Conservation (phyloP, 2,888 invertebrate species). For the Trisateles emortualis region DNA sequence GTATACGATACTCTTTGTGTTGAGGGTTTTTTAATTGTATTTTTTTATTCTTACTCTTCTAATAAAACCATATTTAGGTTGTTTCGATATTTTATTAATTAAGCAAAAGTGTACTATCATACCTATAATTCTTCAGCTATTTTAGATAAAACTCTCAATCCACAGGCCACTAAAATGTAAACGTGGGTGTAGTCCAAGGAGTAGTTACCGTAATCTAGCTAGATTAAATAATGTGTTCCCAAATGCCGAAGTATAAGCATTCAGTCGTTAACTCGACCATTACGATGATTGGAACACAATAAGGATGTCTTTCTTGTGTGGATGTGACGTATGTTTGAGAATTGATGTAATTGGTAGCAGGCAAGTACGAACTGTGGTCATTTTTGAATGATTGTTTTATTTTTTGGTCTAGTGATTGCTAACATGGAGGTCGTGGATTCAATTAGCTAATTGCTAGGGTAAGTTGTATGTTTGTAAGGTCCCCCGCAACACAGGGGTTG, state of each 20-base stretch:
- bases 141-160: too few relatives aligned
- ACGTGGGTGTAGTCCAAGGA: conserved; percentile 26
- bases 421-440: too few relatives aligned
- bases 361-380: not conserved
- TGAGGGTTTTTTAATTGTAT: too few relatives aligned
- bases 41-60: too few relatives aligned
- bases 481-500: too few relatives aligned
- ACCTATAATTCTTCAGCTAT: too few relatives aligned
- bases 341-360: conserved; percentile 47
- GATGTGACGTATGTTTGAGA: conserved; percentile 37
- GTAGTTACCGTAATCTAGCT: conserved; percentile 31
- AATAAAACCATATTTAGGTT: too few relatives aligned
- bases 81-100: too few relatives aligned
- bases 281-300: conserved; percentile 52
- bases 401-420: not conserved
- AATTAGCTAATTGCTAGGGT: too few relatives aligned
- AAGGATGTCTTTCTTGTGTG: conserved; percentile 51
- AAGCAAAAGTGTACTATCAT: too few relatives aligned
- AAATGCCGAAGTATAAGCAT: conserved; percentile 41
- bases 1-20: too few relatives aligned
- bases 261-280: conserved; percentile 41
- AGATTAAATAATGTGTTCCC: conserved; percentile 44
- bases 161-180: not conserved
- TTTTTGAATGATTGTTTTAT: not conserved
- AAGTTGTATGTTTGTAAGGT: too few relatives aligned